Percentiles rank a stretch among this genome's conserved stretches.
Conservation (phyloP, 2,888 invertebrate genomes). For the Morpho achilles region DNA sequence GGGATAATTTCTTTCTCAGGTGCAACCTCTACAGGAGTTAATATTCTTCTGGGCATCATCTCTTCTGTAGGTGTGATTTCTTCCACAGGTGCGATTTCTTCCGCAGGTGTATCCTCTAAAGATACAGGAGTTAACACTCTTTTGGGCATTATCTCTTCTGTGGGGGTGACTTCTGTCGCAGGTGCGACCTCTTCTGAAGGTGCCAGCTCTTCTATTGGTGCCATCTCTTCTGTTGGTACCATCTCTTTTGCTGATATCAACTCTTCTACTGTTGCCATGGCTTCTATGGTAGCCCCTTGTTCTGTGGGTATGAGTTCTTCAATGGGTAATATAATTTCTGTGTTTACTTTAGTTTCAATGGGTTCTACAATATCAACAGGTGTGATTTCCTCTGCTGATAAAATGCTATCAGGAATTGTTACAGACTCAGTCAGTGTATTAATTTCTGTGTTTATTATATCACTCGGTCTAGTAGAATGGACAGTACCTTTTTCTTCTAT, state of each 20-base stretch:
- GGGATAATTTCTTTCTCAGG: conserved; percentile 12
- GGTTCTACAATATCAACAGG: too few relatives aligned
- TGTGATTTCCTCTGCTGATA: too few relatives aligned
- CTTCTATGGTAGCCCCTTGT: background rate
- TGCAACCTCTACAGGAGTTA: too few relatives aligned
- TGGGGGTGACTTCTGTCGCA: background rate
- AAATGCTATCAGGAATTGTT: too few relatives aligned
- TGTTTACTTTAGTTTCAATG: too few relatives aligned
- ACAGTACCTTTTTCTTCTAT: too few relatives aligned
- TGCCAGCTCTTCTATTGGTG: conserved; percentile 19
- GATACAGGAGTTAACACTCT: background rate
- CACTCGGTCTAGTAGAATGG: too few relatives aligned
- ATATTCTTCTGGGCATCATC: background rate
- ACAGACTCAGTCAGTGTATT: too few relatives aligned
- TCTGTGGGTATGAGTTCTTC: too few relatives aligned
- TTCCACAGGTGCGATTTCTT: conserved; percentile 11
- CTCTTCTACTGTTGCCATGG: background rate
- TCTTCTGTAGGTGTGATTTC: conserved; percentile 20
- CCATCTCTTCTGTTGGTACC: background rate
- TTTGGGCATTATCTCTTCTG: background rate
- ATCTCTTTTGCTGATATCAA: background rate
- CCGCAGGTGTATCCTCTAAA: background rate
- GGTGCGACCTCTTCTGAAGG: conserved; percentile 1
- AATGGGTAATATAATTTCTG: too few relatives aligned
- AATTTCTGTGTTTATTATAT: too few relatives aligned